phyloP scores from a whole-genome alignment of 2,113 vertebrate genomes.

The Oriolus oriolus region DNA sequence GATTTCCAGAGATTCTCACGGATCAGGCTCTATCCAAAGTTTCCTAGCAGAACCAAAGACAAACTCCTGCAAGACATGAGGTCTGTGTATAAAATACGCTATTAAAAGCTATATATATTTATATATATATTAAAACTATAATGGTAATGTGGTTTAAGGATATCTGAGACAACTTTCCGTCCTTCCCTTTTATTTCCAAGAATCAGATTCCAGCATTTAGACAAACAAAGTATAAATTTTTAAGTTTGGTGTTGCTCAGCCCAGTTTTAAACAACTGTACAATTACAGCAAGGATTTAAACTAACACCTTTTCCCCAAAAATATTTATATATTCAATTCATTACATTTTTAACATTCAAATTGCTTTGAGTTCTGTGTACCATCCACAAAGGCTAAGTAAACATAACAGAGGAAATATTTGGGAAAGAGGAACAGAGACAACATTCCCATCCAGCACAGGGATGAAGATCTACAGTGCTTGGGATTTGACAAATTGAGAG shows the following conservation, averaged over 20 bases:
- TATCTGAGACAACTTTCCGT: not conserved
- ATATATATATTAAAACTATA: too few species aligned
- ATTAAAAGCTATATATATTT: not conserved
- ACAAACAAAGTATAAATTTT: not conserved
- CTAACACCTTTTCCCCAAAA: not conserved
- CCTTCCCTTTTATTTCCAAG: not conserved
- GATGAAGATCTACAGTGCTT: not conserved
- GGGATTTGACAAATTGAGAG: not conserved
- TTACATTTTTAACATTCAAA: not conserved
- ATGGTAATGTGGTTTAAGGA: not conserved
- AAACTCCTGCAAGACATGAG: not conserved
- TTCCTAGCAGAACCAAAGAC: not conserved
- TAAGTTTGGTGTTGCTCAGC: not conserved
- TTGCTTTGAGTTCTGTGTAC: not conserved
- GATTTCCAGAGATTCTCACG: not conserved
- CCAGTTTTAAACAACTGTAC: not conserved
- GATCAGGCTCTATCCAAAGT: not conserved
- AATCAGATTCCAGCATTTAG: not conserved
- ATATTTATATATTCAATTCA: not conserved
- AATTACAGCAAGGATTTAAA: not conserved
- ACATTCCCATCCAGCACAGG: not conserved
- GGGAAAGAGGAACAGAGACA: not conserved
- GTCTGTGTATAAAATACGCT: not conserved
- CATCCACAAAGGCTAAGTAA: not conserved
- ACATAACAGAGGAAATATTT: not conserved